These are phyloP conservation scores for Drosophila mauritiana DNA, from an alignment of 1,140 invertebrate species.

Conservation along the genomic window DNA sequence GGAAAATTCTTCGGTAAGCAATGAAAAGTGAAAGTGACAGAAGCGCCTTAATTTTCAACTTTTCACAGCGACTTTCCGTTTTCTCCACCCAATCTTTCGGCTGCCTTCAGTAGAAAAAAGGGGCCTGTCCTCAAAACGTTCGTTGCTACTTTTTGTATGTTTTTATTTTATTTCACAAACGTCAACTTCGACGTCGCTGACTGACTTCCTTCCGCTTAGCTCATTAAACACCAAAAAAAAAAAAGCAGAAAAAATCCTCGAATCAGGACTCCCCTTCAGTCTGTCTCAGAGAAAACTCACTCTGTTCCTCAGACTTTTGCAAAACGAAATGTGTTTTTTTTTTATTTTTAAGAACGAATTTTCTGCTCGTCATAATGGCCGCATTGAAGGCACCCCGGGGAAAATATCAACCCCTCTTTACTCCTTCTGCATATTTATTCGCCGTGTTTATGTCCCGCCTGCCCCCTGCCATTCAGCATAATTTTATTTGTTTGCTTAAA, in stretches of 20 bases:
- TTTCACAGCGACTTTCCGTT: constrained; percentile 14
- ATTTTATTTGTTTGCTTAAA: constrained; percentile 83
- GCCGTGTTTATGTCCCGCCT: constrained; percentile 59
- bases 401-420: constrained; percentile 6
- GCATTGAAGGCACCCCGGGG: constrained; percentile 72
- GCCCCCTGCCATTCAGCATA: constrained; percentile 53
- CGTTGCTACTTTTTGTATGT: constrained; percentile 45
- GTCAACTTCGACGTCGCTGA: constrained; percentile 69
- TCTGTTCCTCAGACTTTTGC: constrained; percentile 52
- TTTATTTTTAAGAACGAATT: constrained; percentile 31
- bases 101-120: constrained; percentile 6
- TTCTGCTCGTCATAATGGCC: constrained; percentile 63
- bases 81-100: background rate
- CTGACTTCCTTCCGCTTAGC: constrained; percentile 82
- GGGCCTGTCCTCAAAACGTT: constrained; percentile 56
- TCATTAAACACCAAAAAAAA: constrained; percentile 74
- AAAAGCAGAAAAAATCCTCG: constrained; percentile 9
- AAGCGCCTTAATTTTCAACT: constrained; percentile 75
- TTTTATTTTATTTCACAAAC: constrained; percentile 75
- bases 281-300: constrained; percentile 51
- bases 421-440: constrained; percentile 62
- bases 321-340: constrained; percentile 64
- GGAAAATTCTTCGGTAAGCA: constrained; percentile 41
- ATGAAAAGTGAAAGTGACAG: constrained; percentile 77
- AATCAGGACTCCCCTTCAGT: constrained; percentile 12